Conservation (phyloP, 2,113 vertebrate genomes). For the Pelmatolapia mariae region DNA sequence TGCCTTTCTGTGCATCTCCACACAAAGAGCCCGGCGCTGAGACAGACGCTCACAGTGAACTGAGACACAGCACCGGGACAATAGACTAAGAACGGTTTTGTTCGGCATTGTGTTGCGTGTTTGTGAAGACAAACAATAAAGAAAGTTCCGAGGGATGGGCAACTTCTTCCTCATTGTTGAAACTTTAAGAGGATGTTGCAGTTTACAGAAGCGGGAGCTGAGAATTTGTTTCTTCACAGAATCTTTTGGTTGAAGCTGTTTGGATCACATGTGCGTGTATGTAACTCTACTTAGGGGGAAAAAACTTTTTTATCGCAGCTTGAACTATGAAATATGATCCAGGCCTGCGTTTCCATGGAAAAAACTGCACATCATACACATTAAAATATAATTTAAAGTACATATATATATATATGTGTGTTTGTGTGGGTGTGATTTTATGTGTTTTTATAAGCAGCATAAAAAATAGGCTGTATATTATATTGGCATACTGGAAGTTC, state of each 20-base stretch:
- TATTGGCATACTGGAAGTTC: slow-evolving; percentile 3
- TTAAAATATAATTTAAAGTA: not conserved
- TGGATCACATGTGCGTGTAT: not conserved
- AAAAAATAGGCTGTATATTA: not conserved
- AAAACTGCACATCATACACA: not conserved
- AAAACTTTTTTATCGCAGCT: not conserved
- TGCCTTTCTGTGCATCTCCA: slow-evolving; percentile 46
- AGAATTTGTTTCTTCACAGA: not conserved
- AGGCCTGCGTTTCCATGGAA: not conserved
- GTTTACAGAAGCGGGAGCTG: not conserved
- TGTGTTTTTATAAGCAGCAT: not conserved
- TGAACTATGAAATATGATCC: not conserved
- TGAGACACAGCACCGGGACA: slow-evolving; percentile 55
- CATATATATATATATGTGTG: rapidly evolving
- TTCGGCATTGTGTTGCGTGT: slow-evolving; percentile 50
- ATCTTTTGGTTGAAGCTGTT: not conserved
- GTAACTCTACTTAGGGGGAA: not conserved
- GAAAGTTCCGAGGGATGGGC: slow-evolving; percentile 48
- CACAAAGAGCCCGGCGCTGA: slow-evolving; percentile 61
- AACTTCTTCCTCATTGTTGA: slow-evolving; percentile 40
- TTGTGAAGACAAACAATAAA: slow-evolving; percentile 57
- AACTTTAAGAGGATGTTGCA: slow-evolving; percentile 49
- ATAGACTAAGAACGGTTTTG: slow-evolving; percentile 57
- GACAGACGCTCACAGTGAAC: slow-evolving; percentile 59
- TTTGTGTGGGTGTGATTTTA: rapidly evolving